Percentiles rank a stretch among this genome's conserved stretches.
phyloP scores from a whole-genome alignment of 2,113 vertebrate genomes.

The Cavia porcellus region DNA sequence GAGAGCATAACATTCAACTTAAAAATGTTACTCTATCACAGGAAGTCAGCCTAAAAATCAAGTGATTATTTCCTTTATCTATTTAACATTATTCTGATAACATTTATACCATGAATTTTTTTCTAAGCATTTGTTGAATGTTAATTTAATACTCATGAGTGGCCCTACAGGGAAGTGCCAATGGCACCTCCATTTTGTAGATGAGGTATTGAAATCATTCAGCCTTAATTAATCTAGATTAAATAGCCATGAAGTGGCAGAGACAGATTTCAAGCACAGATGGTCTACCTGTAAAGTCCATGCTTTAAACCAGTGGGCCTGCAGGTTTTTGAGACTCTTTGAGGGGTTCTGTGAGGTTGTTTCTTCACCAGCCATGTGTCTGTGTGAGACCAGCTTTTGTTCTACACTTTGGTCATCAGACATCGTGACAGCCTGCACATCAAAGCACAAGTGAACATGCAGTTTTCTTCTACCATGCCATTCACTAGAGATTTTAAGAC shows the following conservation, averaged over 20 bases:
- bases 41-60: not conserved
- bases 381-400: not conserved
- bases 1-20: not conserved
- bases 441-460: not conserved
- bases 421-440: not conserved
- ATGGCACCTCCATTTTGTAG: not conserved
- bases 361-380: not conserved
- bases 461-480: not conserved
- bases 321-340: not conserved
- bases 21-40: not conserved
- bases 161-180: not conserved
- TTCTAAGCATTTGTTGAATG: slow-evolving; percentile 37
- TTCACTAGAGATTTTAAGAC: not conserved
- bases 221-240: not conserved
- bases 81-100: not conserved
- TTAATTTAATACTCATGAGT: not conserved
- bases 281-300: not conserved
- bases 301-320: not conserved
- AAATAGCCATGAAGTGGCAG: not conserved
- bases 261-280: not conserved
- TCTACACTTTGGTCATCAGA: not conserved
- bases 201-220: not conserved
- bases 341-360: not conserved
- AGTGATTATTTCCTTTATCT: slow-evolving; percentile 1
- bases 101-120: not conserved